Conservation (phyloP, 2,797 vertebrate genomes). For the Odontamblyopus rebecca region DNA sequence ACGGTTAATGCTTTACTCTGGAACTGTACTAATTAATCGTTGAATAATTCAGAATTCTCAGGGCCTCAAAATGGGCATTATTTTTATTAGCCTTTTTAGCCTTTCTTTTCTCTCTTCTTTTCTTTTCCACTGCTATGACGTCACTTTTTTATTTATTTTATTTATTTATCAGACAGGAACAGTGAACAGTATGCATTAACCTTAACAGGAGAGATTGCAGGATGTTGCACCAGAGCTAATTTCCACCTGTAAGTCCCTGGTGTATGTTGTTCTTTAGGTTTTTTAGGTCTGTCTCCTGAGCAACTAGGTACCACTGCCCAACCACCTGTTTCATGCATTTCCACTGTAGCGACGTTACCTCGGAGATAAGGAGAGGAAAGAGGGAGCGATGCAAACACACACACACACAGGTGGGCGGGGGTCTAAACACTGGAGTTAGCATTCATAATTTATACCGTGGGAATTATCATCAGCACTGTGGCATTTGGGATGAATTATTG, state of each 20-base stretch:
- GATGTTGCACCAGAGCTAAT: too few relatives aligned
- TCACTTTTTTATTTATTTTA: not conserved
- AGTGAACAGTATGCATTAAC: too few relatives aligned
- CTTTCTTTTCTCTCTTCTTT: not conserved
- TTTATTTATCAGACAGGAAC: too few relatives aligned
- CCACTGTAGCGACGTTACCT: conserved; percentile 53
- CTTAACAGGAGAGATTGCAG: too few relatives aligned
- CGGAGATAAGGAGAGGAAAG: conserved; percentile 69
- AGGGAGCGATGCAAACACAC: conserved; percentile 4
- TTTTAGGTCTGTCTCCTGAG: conserved; percentile 23
- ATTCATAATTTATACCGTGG: conserved; percentile 82
- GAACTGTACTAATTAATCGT: too few relatives aligned
- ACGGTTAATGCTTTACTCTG: too few relatives aligned
- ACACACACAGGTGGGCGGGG: conserved; percentile 6
- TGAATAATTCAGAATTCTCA: too few relatives aligned
- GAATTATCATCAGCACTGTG: conserved; percentile 81
- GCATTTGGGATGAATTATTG: conserved; percentile 82
- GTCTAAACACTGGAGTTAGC: conserved; percentile 62
- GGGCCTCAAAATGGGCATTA: too few relatives aligned
- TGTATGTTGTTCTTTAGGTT: too few relatives aligned
- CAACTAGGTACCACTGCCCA: conserved; percentile 49
- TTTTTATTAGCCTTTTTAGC: not conserved
- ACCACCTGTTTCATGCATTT: conserved; percentile 75
- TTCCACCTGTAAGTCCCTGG: too few relatives aligned
- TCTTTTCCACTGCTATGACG: not conserved